phyloP scores from a whole-genome alignment of 2,113 vertebrate species.

The Melanocharis versteri region DNA sequence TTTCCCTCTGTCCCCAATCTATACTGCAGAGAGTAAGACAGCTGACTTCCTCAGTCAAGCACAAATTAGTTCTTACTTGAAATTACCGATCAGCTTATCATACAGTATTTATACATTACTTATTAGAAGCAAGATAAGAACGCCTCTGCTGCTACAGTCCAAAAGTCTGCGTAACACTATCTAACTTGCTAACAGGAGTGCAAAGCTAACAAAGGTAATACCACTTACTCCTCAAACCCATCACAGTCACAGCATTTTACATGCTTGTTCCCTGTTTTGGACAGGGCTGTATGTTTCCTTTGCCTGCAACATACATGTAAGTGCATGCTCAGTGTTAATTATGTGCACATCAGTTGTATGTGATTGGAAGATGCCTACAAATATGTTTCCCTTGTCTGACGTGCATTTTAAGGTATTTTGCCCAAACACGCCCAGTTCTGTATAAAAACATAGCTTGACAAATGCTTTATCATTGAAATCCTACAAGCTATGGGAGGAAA shows the following conservation, averaged over 20 bases:
- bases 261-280: not conserved
- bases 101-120: not conserved
- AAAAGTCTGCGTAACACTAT: not conserved
- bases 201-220: not conserved
- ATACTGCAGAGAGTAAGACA: not conserved
- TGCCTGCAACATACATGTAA: not conserved
- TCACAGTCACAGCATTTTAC: not conserved
- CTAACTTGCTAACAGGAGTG: not conserved
- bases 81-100: not conserved
- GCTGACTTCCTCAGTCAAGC: not conserved
- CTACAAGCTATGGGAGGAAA: not conserved
- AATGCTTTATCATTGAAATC: not conserved
- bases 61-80: not conserved
- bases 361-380: not conserved
- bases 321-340: not conserved
- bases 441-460: not conserved
- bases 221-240: not conserved
- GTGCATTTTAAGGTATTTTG: not conserved
- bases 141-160: not conserved
- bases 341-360: rapidly evolving
- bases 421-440: not conserved
- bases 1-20: not conserved
- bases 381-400: not conserved
- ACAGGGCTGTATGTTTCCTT: not conserved
- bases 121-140: not conserved